Percentiles rank a stretch among this genome's conserved stretches.
phyloP scores from a whole-genome alignment of 1,140 invertebrate species.

The Chymomyza costata region DNA sequence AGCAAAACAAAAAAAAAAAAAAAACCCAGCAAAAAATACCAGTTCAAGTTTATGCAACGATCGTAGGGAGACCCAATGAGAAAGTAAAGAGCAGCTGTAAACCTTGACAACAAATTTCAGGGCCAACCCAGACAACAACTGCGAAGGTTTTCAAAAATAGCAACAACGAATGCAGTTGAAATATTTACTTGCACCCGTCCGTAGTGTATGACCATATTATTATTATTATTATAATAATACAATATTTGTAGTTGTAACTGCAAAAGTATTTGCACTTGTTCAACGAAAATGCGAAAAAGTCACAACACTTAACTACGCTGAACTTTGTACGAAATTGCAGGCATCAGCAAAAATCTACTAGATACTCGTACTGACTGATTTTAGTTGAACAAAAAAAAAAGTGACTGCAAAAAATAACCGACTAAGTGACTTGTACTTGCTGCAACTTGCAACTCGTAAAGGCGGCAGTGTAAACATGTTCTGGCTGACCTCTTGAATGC shows the following conservation, averaged over 20 bases:
- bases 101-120: conserved; percentile 70
- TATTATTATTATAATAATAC: conserved; percentile 38
- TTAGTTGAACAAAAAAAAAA: conserved; percentile 8
- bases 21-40: conserved; percentile 50
- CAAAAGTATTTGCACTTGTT: conserved; percentile 15
- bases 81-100: conserved; percentile 7
- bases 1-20: conserved; percentile 15
- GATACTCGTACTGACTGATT: conserved; percentile 3
- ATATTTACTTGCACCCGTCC: conserved; percentile 34
- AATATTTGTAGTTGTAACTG: conserved; percentile 12
- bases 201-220: conserved; percentile 22
- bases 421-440: no score
- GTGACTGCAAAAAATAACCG: not conserved
- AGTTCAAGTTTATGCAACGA: conserved; percentile 63
- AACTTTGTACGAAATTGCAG: conserved; percentile 56
- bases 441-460: conserved; percentile 24
- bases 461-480: conserved; percentile 21
- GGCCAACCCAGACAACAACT: conserved; percentile 23
- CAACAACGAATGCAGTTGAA: conserved; percentile 52
- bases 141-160: conserved; percentile 57
- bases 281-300: conserved; percentile 52
- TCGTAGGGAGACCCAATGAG: conserved; percentile 16
- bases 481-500: conserved; percentile 49
- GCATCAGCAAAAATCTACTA: conserved; percentile 8
- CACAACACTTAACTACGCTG: conserved; percentile 53